Base-by-base conservation (phyloP, 2,797 vertebrate genomes). In the Apogon hyalosoma region DNA sequence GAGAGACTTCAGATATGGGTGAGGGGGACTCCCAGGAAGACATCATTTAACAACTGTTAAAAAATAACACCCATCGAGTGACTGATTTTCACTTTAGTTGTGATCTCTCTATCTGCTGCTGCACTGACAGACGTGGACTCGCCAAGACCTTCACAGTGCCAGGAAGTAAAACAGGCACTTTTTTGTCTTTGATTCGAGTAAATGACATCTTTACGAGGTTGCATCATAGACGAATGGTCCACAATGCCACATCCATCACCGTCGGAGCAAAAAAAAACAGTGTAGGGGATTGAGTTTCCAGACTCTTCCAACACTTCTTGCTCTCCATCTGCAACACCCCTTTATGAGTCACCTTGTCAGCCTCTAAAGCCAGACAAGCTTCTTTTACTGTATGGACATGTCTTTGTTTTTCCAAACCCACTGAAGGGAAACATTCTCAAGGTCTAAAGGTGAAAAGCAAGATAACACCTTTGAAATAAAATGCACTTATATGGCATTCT, bases 171-270 rank as follows among this genome's bases (percentile, higher is more conserved):
- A 85, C 83, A 79, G 67, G 73, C 75, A 74, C 63, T 69, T 77
- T 87, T 85, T 84, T 87, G 85, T 87, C 83, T 93, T 88, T 85
- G 82, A 86, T 88, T 90, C 75, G 69, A 42, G 63, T 79, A 82
- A 88, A 84, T 89, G 85, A 87, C 91, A 89, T 91, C 84, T 93
- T 93, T 91, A 92, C 73, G 81, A 86, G 82, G 69, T 78, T 75
- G 80, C 81, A 78, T 76, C 79, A 60, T 70, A 77, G 84, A 88
- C 63, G 65, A 86, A 87, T 83, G 77, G 84, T 84, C 77, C 77
- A 59, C 69, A 46, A 41, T 60, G 42, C 71, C 63, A 82, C 87
- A 91, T 92, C 86, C 79, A 89, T 93, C 91, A 93, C 75, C 43
- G 24, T 49, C 52, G 62, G 67, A 73, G 80, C 64, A 68, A 55